These are phyloP conservation scores for Aphaenogaster rudis DNA, from an alignment of 1,140 invertebrate genomes.

Conservation along the genomic window DNA sequence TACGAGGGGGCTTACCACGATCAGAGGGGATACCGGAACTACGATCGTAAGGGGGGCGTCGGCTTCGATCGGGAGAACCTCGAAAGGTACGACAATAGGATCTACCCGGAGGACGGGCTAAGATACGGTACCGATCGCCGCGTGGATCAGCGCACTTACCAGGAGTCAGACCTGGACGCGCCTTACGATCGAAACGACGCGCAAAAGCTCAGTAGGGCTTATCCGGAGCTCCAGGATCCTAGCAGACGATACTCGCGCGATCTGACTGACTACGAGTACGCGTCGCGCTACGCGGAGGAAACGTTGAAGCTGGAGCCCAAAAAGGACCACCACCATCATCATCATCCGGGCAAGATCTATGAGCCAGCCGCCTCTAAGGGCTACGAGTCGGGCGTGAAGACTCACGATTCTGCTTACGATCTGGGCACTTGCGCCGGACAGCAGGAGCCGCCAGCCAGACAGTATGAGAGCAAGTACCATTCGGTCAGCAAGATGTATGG, in stretches of 20 bases:
- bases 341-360: conserved; percentile 75
- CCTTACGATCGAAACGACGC: conserved; percentile 83
- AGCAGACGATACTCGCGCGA: conserved; percentile 83
- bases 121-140: conserved; percentile 78
- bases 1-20: conserved; percentile 77
- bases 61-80: conserved; percentile 80
- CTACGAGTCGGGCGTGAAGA: conserved; percentile 85
- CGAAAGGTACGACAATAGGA: conserved; percentile 83
- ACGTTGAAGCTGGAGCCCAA: conserved; percentile 84
- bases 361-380: conserved; percentile 80
- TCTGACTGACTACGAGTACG: conserved; percentile 83
- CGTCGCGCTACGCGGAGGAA: conserved; percentile 83
- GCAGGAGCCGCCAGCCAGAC: conserved; percentile 71
- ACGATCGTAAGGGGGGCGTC: conserved; percentile 77
- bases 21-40: conserved; percentile 71
- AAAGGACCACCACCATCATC: conserved; percentile 80
- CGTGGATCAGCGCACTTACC: conserved; percentile 79
- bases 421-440: conserved; percentile 74
- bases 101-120: conserved; percentile 82
- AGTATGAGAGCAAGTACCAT: conserved; percentile 82
- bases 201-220: conserved; percentile 77
- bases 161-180: conserved; percentile 84
- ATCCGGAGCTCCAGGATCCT: conserved; percentile 78
- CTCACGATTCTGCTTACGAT: conserved; percentile 83
- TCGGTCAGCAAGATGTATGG: conserved; percentile 82